These are phyloP conservation scores for Micrasema minimum DNA, from an alignment of 1,140 invertebrate species.

Conservation along the genomic window DNA sequence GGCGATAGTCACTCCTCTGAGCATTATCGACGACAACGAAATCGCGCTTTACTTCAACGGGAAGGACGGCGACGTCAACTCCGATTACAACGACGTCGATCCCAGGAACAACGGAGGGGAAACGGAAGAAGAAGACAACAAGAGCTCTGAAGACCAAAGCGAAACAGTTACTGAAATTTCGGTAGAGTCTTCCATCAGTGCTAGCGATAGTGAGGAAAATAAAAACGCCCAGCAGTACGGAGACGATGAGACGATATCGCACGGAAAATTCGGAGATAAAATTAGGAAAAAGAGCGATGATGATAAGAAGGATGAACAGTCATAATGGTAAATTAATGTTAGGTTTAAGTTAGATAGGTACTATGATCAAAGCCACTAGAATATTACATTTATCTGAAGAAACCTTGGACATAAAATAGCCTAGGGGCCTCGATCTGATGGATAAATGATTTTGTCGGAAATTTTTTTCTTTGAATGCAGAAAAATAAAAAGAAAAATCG, in stretches of 20 bases:
- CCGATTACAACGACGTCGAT: slow-evolving; percentile 42
- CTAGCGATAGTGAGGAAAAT: slow-evolving; percentile 32
- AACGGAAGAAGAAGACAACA: slow-evolving; percentile 18
- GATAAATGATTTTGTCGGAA: no score
- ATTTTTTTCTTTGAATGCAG: no score
- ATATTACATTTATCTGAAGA: no score
- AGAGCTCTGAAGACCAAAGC: slow-evolving; percentile 46
- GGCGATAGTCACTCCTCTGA: slow-evolving; percentile 53
- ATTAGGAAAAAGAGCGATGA: slow-evolving; percentile 45
- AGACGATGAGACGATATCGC: slow-evolving; percentile 3
- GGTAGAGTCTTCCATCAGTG: slow-evolving; percentile 59
- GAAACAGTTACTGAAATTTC: slow-evolving; percentile 64
- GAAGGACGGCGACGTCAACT: slow-evolving; percentile 52
- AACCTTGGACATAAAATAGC: no score
- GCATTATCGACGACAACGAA: slow-evolving; percentile 66
- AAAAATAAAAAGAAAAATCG: no score
- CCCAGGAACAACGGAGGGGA: slow-evolving; percentile 24
- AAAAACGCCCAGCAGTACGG: slow-evolving; percentile 52
- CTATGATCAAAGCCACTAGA: no score
- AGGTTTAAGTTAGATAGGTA: neutral
- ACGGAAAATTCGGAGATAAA: slow-evolving; percentile 50
- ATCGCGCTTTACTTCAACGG: slow-evolving; percentile 68
- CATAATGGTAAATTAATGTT: slow-evolving; percentile 36
- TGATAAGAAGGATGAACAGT: slow-evolving; percentile 35
- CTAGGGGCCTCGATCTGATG: no score